These are phyloP conservation scores for Poecilia velifera DNA, from an alignment of 2,797 vertebrate genomes.

Conservation along the genomic window DNA sequence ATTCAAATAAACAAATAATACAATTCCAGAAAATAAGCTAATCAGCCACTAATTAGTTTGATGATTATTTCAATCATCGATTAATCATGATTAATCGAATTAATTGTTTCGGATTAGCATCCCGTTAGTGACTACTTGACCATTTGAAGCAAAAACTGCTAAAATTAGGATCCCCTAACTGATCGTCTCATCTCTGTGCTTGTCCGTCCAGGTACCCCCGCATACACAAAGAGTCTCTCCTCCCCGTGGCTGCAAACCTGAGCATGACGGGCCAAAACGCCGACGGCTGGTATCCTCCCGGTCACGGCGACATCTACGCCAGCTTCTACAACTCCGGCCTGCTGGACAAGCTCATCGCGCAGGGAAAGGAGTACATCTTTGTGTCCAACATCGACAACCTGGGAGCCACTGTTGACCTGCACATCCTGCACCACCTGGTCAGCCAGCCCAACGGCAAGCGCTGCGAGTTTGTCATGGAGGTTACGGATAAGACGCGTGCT, in stretches of 20 bases:
- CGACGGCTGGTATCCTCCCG: conserved; percentile 95
- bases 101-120: no score
- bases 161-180: no score
- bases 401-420: conserved; percentile 96
- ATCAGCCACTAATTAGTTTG: no score
- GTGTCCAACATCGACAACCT: conserved; percentile 99
- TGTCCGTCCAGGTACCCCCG: conserved; percentile 87
- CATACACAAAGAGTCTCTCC: conserved; percentile 94
- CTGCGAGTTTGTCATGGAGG: conserved; percentile 99
- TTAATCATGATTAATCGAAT: no score
- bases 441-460: conserved; percentile 90
- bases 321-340: conserved; percentile 96
- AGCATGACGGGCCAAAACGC: conserved; percentile 86
- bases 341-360: conserved; percentile 87
- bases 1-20: no score
- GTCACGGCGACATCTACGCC: conserved; percentile 94
- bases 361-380: conserved; percentile 97
- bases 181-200: background rate
- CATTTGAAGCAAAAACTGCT: background rate
- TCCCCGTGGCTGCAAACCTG: conserved; percentile 89
- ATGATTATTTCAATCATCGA: no score
- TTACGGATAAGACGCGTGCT: conserved; percentile 96
- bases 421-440: conserved; percentile 94
- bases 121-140: no score
- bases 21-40: no score